A percentile compares a stretch with the other conserved stretches of the same genome.
Conservation (phyloP, 2,888 invertebrate genomes). For the Drosophila anomalata region DNA sequence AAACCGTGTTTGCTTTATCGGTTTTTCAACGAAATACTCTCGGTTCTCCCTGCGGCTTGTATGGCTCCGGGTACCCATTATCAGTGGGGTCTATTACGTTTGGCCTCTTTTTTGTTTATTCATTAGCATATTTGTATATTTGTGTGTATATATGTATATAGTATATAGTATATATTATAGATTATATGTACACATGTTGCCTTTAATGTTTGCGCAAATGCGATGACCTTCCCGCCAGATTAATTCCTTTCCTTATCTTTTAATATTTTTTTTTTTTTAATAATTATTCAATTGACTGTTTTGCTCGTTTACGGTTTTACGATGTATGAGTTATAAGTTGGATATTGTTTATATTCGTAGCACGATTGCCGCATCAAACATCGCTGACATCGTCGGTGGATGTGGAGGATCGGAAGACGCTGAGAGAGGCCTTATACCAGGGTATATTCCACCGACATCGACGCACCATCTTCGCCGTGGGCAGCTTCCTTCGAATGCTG, state of each 20-base stretch:
- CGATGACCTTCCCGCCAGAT: conserved; percentile 14
- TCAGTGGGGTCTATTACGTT: conserved; percentile 6
- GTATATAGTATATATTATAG: not conserved
- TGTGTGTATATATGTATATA: no score
- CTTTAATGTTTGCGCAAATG: conserved; percentile 22
- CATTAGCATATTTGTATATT: not conserved
- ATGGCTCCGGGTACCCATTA: not conserved
- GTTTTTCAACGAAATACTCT: not conserved
- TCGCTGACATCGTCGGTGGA: conserved; percentile 87
- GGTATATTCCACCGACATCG: conserved; percentile 91
- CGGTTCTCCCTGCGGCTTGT: not conserved
- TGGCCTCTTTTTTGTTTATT: conserved; percentile 20
- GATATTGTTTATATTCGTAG: conserved; percentile 66
- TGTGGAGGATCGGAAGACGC: conserved; percentile 88
- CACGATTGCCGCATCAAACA: conserved; percentile 86
- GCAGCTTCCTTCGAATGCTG: conserved; percentile 90
- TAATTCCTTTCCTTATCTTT: not conserved
- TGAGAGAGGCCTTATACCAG: conserved; percentile 89
- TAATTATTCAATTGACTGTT: conserved; percentile 4
- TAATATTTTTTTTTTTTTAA: conserved; percentile 20
- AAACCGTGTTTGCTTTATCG: conserved; percentile 2
- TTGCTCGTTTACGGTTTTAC: not conserved
- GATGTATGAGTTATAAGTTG: not conserved
- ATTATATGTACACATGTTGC: conserved; percentile 1
- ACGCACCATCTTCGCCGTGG: conserved; percentile 90